A percentile compares a stretch with the other conserved stretches of the same genome.
phyloP scores from a whole-genome alignment of 2,113 vertebrate genomes.

The Fregetta grallaria region DNA sequence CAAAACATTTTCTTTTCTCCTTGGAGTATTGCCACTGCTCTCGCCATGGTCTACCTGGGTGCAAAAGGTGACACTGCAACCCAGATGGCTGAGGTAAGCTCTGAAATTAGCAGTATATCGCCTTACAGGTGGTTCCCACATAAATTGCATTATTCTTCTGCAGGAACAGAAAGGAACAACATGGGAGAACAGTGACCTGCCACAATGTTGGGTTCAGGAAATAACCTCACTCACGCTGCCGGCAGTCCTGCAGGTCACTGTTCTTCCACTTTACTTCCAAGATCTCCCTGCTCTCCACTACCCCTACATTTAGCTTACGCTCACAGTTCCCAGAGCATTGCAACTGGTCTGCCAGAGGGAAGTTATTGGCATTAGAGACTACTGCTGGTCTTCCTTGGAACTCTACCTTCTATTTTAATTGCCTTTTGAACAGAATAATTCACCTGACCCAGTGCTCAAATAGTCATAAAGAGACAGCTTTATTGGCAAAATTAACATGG shows the following conservation, averaged over 20 bases:
- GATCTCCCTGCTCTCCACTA: background rate
- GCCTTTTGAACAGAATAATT: background rate
- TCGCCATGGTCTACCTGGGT: constrained; percentile 86
- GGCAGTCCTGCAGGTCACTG: background rate
- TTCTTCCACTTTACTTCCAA: background rate
- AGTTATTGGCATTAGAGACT: background rate
- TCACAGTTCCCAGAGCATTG: background rate
- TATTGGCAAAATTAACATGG: background rate
- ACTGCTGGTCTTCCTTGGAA: background rate
- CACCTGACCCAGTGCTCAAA: background rate
- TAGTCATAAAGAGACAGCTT: background rate
- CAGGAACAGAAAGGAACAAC: background rate
- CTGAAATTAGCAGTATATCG: background rate
- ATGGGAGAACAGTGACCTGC: background rate
- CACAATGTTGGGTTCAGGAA: background rate
- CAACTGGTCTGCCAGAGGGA: background rate
- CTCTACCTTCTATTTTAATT: background rate
- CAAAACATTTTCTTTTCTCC: constrained; percentile 86
- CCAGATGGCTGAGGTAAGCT: constrained; percentile 84
- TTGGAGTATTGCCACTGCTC: constrained; percentile 83
- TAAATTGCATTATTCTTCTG: background rate
- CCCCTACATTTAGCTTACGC: background rate
- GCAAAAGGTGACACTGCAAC: constrained; percentile 79
- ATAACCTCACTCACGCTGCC: background rate
- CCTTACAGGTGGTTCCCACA: background rate